Percentiles rank a stretch among this genome's conserved stretches.
Evolutionary conservation across 2,113 vertebrate genomes (phyloP).

Genomic region (Blennius ocellaris): DNA sequence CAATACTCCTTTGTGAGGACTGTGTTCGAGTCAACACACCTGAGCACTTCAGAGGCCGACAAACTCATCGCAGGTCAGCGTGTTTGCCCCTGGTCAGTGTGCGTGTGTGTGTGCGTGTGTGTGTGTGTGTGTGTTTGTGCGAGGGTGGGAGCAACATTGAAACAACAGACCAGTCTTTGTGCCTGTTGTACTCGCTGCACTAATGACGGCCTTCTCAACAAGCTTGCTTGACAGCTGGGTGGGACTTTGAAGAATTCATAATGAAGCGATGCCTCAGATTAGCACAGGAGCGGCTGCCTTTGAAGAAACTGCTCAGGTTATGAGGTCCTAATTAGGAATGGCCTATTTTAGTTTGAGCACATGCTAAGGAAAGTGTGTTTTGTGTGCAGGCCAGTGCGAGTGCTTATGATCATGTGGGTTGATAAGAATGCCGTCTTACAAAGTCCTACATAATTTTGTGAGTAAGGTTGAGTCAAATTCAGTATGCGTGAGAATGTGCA

Average conservation of each 20-base stretch:
- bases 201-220: conserved; percentile 76
- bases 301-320: conserved; percentile 84
- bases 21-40: conserved; percentile 82
- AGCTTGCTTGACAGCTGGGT: conserved; percentile 79
- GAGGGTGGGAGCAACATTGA: conserved; percentile 57
- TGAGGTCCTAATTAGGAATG: conserved; percentile 83
- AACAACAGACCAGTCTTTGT: conserved; percentile 76
- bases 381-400: conserved; percentile 29
- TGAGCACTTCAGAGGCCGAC: conserved; percentile 73
- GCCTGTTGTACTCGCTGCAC: conserved; percentile 58
- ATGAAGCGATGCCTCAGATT: conserved; percentile 83
- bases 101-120: conserved; percentile 62
- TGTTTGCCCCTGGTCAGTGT: conserved; percentile 38
- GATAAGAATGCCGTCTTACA: conserved; percentile 15
- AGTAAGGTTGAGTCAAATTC: neutral
- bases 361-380: conserved; percentile 63
- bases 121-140: too few species aligned
- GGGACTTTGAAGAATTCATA: conserved; percentile 82
- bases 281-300: conserved; percentile 76
- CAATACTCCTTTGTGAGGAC: conserved; percentile 77
- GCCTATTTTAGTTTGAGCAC: conserved; percentile 78
- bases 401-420: conserved; percentile 25
- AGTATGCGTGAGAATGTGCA: conserved; percentile 6
- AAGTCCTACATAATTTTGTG: conserved; percentile 11
- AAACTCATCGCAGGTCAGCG: conserved; percentile 66